Percentiles rank a stretch among this genome's conserved stretches.
Evolutionary conservation across 2,888 invertebrate genomes (phyloP).

Genomic region (Eledona agricola): DNA sequence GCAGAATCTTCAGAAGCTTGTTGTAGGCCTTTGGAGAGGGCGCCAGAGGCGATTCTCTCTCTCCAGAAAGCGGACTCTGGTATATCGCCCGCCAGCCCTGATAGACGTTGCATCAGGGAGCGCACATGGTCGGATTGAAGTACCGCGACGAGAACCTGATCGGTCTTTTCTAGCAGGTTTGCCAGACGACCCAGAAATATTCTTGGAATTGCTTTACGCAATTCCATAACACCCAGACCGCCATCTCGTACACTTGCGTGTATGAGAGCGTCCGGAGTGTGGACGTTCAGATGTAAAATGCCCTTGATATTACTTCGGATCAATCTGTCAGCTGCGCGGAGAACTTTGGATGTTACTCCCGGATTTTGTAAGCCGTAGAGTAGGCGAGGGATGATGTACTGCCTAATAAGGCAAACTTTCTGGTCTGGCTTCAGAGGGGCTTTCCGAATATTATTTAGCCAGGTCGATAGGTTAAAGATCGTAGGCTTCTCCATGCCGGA

Average conservation of each 20-base stretch:
- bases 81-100: conserved; percentile 11
- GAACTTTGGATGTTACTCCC: conserved; percentile 25
- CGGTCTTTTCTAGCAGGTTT: conserved; percentile 4
- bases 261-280: conserved; percentile 10
- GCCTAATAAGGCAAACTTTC: conserved; percentile 51
- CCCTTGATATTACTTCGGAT: conserved; percentile 1
- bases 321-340: conserved; percentile 12
- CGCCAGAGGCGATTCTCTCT: conserved; percentile 10
- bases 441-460: conserved; percentile 45
- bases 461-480: conserved; percentile 37
- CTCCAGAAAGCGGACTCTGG: conserved; percentile 20
- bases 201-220: conserved; percentile 37
- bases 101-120: conserved; percentile 1
- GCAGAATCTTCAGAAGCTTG: conserved; percentile 32
- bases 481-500: conserved; percentile 36
- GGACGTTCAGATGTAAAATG: conserved; percentile 11
- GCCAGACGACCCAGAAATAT: conserved; percentile 27
- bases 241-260: conserved; percentile 39
- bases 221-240: conserved; percentile 46
- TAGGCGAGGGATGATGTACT: conserved; percentile 53
- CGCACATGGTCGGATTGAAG: conserved; percentile 17
- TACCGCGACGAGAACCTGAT: conserved; percentile 16
- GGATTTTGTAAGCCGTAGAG: conserved; percentile 55
- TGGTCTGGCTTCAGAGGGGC: conserved; percentile 60
- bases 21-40: conserved; percentile 27